These are phyloP conservation scores for Dinomys branickii DNA, from an alignment of 2,113 vertebrate genomes.

Conservation along the genomic window DNA sequence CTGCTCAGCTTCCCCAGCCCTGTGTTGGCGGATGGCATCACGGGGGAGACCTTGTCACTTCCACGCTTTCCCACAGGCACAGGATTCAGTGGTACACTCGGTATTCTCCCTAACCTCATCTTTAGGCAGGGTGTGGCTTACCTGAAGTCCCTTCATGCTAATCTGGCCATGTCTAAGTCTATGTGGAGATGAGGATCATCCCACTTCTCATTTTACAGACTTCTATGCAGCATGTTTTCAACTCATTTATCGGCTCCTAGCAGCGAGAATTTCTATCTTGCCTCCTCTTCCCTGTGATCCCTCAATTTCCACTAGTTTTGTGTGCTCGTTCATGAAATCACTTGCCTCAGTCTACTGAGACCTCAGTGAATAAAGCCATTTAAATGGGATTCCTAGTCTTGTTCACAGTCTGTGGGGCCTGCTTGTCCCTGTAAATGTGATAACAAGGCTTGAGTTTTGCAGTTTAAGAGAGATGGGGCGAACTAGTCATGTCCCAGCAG, in stretches of 20 bases:
- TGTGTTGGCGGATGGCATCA: not conserved
- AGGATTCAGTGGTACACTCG: not conserved
- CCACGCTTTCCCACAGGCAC: too few species aligned
- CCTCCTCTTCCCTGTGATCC: not conserved
- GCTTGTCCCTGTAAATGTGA: not conserved
- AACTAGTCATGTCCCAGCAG: not conserved
- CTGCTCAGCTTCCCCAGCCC: not conserved
- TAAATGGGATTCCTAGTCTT: not conserved
- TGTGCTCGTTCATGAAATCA: not conserved
- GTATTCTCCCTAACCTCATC: not conserved
- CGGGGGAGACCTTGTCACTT: not conserved
- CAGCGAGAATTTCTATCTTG: not conserved
- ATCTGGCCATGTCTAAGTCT: not conserved
- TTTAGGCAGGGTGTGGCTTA: too few species aligned
- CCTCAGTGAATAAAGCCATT: not conserved
- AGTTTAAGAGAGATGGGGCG: not conserved
- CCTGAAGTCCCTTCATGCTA: not conserved
- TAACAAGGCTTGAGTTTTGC: not conserved
- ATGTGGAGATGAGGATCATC: not conserved
- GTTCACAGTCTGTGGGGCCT: not conserved
- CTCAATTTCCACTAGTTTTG: not conserved
- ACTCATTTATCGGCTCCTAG: not conserved
- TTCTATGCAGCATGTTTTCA: not conserved
- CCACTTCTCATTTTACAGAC: not conserved
- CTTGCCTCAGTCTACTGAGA: not conserved